Base-by-base conservation (phyloP, 2,797 vertebrate genomes). In the Sebastes vulpes region DNA sequence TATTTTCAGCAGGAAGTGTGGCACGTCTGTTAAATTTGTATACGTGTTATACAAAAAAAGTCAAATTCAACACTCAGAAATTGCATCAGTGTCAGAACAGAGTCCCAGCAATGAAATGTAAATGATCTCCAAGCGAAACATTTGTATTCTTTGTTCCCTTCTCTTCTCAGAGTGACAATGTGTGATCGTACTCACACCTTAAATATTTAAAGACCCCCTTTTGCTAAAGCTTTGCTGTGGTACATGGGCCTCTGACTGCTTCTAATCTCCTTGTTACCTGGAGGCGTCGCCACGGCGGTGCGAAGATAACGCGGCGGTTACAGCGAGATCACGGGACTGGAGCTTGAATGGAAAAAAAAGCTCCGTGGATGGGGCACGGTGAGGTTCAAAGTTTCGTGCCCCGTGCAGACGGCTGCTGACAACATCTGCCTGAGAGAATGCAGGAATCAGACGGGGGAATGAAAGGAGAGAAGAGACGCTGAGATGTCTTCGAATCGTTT, bases 201-300 rank as follows among this genome's bases (percentile, higher is more conserved):
- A 94, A 97, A 96, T 96, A 96, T 96, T 96, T 96, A 95, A 96
- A 96, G 94, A 94, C 90, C 92, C 89, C 89, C 88, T 92, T 95
- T 91, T 84, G 86, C 90, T 83, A 71, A 89, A 90, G 90, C 92
- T 93, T 92, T 93, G 83, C 92, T 80, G 90, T 75, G 83, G 86
- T 93, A 88, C 89, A 83, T 67, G 89, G 89, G 88, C 90, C 88
- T 92, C 87, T 78, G 86, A 83, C 92, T 91, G 90, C 87, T 86
- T 95, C 93, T 96, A 95, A 96, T 96, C 95, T 95, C 86, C 85
- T 88, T 87, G 85, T 93, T 94, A 96, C 93, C 95, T 95, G 92
- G 89, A 95, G 95, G 95, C 93, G 73, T 91, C 72, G 83, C 84
- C 89, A 77, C 77, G 29, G 85, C 58, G 83, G 87, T 84, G 90